Evolutionary conservation across 2,888 invertebrate species (phyloP).

Genomic region (Drosophila differens): DNA sequence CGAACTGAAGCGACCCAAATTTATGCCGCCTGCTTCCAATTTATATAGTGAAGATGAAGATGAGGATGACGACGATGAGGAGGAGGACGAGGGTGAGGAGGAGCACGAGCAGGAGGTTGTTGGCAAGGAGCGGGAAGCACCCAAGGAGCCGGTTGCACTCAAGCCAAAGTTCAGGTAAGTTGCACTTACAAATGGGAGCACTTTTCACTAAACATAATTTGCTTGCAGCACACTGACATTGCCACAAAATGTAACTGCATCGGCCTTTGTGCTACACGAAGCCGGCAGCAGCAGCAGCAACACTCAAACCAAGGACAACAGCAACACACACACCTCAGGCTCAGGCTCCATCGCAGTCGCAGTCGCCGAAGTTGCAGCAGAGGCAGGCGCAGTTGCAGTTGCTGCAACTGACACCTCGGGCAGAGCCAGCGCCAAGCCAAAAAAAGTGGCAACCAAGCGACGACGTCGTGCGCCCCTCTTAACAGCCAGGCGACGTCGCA

Average conservation of each 20-base stretch:
- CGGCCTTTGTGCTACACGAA: constrained; percentile 65
- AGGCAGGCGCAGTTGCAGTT: background rate
- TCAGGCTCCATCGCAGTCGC: constrained; percentile 18
- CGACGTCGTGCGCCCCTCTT: constrained; percentile 67
- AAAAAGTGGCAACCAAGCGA: constrained; percentile 60
- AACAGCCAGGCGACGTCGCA: constrained; percentile 50
- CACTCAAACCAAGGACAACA: constrained; percentile 42
- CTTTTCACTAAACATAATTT: background rate
- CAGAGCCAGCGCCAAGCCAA: constrained; percentile 43
- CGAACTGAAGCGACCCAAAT: constrained; percentile 80
- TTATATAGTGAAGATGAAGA: constrained; percentile 73
- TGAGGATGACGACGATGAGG: constrained; percentile 54
- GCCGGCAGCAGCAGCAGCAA: constrained; percentile 25
- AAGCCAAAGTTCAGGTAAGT: constrained; percentile 70
- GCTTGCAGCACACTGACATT: constrained; percentile 61
- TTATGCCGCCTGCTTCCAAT: constrained; percentile 68
- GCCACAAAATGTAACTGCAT: constrained; percentile 59
- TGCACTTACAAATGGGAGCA: fast-evolving
- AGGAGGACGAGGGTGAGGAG: constrained; percentile 22
- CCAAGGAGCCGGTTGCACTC: constrained; percentile 19
- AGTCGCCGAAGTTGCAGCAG: background rate
- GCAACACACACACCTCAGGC: constrained; percentile 72
- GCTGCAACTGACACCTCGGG: background rate
- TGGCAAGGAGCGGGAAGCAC: constrained; percentile 19
- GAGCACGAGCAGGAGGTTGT: constrained; percentile 26